A percentile compares a stretch with the other conserved stretches of the same genome.
Evolutionary conservation across 2,113 vertebrate species (phyloP).

Genomic region (Athene noctua): DNA sequence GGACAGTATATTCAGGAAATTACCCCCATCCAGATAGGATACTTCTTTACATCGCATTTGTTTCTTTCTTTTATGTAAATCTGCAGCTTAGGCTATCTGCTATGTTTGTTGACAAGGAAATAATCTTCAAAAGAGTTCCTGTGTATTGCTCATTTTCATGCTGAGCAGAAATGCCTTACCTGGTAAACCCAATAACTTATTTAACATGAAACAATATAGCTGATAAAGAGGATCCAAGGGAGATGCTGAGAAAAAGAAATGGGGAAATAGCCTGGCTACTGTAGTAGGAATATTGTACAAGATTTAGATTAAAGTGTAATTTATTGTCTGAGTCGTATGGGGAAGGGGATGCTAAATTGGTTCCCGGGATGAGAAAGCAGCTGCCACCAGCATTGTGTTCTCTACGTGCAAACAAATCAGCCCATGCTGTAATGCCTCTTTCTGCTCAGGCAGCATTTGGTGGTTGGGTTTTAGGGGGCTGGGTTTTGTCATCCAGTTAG

Average conservation of each 20-base stretch:
- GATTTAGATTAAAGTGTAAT: slow-evolving; percentile 53
- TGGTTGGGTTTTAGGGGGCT: not conserved
- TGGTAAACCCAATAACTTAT: slow-evolving; percentile 17
- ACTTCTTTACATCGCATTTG: not conserved
- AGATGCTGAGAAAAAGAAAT: slow-evolving; percentile 18
- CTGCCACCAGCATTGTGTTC: not conserved
- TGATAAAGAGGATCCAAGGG: slow-evolving; percentile 44
- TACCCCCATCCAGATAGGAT: not conserved
- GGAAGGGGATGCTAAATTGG: slow-evolving; percentile 19
- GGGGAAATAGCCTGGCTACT: slow-evolving; percentile 12
- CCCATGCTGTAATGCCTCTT: not conserved
- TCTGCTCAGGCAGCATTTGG: not conserved
- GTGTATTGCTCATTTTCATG: slow-evolving; percentile 8
- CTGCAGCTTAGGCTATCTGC: not conserved
- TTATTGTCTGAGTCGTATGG: slow-evolving; percentile 9
- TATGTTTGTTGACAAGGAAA: not conserved
- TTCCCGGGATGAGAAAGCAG: slow-evolving; percentile 29
- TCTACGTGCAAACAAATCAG: not conserved
- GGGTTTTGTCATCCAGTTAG: not conserved
- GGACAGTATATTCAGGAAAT: not conserved
- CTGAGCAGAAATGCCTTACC: not conserved
- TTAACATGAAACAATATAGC: slow-evolving; percentile 40
- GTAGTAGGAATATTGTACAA: slow-evolving; percentile 28
- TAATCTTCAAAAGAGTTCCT: not conserved
- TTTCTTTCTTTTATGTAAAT: not conserved